These are phyloP conservation scores for Gryllus bimaculatus DNA, from an alignment of 1,140 invertebrate species.

Conservation along the genomic window DNA sequence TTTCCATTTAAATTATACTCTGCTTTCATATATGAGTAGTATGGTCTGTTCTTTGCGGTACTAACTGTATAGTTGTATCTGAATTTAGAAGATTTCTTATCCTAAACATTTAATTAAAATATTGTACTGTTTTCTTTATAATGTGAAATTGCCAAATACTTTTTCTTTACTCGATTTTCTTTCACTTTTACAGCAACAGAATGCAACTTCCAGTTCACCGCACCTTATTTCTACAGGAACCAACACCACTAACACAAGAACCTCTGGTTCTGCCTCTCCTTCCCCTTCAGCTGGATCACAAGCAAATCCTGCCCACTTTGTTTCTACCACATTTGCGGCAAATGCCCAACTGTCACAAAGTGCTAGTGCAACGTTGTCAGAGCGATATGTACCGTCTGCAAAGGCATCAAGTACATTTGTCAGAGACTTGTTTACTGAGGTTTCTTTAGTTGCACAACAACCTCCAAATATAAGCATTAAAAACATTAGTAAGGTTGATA, in stretches of 20 bases:
- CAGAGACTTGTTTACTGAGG: neutral
- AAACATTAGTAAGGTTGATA: neutral
- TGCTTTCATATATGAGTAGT: neutral
- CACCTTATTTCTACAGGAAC: neutral
- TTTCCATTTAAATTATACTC: neutral
- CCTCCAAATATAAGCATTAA: neutral
- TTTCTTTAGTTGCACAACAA: neutral
- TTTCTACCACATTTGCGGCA: neutral
- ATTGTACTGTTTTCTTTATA: neutral
- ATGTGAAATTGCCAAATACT: neutral
- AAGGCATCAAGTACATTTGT: neutral
- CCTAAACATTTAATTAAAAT: neutral
- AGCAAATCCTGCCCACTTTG: neutral
- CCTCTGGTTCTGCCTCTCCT: neutral
- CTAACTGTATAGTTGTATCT: neutral
- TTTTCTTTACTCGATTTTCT: neutral
- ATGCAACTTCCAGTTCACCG: neutral
- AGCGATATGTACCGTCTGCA: neutral
- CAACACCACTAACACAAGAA: neutral
- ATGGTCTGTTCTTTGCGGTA: neutral
- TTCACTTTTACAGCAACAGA: constrained; percentile 4
- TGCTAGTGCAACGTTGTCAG: neutral
- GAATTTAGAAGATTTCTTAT: neutral
- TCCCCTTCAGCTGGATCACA: neutral
- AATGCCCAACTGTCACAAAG: neutral